These are phyloP conservation scores for Abscondita cerata DNA, from an alignment of 2,888 invertebrate genomes.

Conservation along the genomic window DNA sequence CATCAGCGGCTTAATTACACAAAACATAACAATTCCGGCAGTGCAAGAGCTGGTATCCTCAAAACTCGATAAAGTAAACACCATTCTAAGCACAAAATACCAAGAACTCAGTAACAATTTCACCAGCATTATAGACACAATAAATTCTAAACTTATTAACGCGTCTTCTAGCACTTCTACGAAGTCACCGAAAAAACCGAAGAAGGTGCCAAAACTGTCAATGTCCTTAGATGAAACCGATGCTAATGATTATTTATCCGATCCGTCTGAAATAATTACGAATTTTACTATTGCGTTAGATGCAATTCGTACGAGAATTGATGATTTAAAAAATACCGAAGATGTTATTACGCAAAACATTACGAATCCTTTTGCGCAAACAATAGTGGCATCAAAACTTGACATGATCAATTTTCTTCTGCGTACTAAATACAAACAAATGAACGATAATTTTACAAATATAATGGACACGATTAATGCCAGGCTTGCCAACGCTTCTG, in stretches of 20 bases:
- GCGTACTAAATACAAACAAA: not conserved
- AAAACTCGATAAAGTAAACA: not conserved
- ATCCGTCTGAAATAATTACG: not conserved
- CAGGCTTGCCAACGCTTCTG: too few species aligned
- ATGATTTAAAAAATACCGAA: not conserved
- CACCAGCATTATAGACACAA: not conserved
- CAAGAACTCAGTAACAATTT: not conserved
- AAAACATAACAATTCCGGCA: not conserved
- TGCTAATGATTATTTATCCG: too few species aligned
- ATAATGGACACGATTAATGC: not conserved
- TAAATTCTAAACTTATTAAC: not conserved
- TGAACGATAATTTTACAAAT: not conserved
- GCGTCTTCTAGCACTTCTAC: too few species aligned
- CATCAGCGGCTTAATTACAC: not conserved
- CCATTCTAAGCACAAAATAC: not conserved
- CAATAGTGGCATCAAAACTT: not conserved
- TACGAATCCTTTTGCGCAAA: not conserved
- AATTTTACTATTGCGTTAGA: conserved; percentile 2
- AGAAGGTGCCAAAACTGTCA: too few species aligned
- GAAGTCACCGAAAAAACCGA: too few species aligned
- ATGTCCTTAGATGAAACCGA: too few species aligned
- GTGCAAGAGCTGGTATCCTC: not conserved
- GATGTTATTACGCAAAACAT: not conserved
- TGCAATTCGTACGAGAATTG: not conserved
- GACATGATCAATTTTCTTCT: not conserved